Percentiles rank a stretch among this genome's conserved stretches.
Conservation (phyloP, 2,888 invertebrate genomes). For the Pseudococcus longispinus region DNA sequence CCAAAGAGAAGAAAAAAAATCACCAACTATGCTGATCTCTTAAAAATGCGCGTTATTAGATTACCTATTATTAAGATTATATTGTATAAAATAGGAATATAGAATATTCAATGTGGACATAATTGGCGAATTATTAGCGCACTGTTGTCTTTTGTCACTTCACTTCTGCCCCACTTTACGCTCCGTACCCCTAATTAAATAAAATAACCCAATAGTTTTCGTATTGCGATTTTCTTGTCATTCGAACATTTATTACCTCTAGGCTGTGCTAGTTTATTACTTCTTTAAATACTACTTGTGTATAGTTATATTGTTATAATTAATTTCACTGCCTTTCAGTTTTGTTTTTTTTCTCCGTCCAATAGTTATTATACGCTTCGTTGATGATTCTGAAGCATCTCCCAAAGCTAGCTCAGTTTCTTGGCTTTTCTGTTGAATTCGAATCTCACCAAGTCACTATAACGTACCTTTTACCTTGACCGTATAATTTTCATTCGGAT, state of each 20-base stretch:
- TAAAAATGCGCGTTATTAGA: constrained; percentile 32
- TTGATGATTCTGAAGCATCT: constrained; percentile 31
- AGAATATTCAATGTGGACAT: constrained; percentile 19
- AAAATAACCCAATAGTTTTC: constrained; percentile 1
- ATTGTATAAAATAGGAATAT: constrained; percentile 22
- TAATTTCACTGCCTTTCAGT: constrained; percentile 43
- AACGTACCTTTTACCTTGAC: neutral
- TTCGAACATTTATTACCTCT: constrained; percentile 43
- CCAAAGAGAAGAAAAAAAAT: constrained; percentile 20
- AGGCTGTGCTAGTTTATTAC: constrained; percentile 46
- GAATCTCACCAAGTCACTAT: neutral
- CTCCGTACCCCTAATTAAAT: neutral
- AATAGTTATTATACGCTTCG: constrained; percentile 35
- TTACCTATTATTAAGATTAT: constrained; percentile 29
- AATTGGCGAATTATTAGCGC: constrained; percentile 38
- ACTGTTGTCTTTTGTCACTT: neutral
- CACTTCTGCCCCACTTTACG: neutral
- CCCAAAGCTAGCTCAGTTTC: constrained; percentile 39
- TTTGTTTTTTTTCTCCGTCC: constrained; percentile 17
- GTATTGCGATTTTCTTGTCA: neutral
- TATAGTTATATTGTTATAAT: constrained; percentile 26
- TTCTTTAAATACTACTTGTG: constrained; percentile 46
- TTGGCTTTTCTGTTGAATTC: neutral
- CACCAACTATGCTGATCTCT: constrained; percentile 39
- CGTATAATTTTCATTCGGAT: neutral